Evolutionary conservation across 1,140 invertebrate genomes (phyloP).

Genomic region (Globodera ellingtonae): DNA sequence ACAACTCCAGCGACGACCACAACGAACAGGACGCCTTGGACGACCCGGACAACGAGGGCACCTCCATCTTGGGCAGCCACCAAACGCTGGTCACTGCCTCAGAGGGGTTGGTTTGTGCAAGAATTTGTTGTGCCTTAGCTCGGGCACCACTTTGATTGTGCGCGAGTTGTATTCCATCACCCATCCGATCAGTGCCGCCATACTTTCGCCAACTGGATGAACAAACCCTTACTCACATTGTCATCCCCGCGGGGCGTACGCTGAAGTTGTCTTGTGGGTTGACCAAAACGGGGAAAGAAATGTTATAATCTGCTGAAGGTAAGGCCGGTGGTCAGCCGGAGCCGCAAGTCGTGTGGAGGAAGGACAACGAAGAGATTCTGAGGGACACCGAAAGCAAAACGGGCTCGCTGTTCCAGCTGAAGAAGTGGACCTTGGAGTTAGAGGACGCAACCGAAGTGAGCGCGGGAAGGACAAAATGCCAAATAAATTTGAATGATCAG

Average conservation of each 20-base stretch:
- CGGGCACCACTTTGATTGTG: not conserved
- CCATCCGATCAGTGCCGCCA: conserved; percentile 48
- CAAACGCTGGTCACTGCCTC: conserved; percentile 20
- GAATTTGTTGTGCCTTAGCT: not conserved
- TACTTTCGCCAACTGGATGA: conserved; percentile 52
- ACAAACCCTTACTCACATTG: conserved; percentile 43
- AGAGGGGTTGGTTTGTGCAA: conserved; percentile 8
- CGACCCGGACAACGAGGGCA: not conserved
- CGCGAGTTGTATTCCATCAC: not conserved
- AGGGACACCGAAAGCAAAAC: conserved; percentile 45
- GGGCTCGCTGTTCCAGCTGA: conserved; percentile 53
- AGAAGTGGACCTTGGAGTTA: conserved; percentile 60
- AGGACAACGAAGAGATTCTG: conserved; percentile 49
- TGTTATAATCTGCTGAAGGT: not conserved
- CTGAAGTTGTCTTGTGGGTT: conserved; percentile 46
- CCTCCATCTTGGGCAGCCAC: not conserved
- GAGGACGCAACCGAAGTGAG: conserved; percentile 61
- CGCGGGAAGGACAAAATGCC: conserved; percentile 13
- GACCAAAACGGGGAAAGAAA: not conserved
- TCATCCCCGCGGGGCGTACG: conserved; percentile 57
- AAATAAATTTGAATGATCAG: not conserved
- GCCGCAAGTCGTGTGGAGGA: conserved; percentile 59
- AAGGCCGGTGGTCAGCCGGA: conserved; percentile 56
- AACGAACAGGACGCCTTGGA: not conserved
- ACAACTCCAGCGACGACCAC: not conserved